Base-by-base conservation (phyloP, 2,797 vertebrate genomes). In the Trichosurus vulpecula region DNA sequence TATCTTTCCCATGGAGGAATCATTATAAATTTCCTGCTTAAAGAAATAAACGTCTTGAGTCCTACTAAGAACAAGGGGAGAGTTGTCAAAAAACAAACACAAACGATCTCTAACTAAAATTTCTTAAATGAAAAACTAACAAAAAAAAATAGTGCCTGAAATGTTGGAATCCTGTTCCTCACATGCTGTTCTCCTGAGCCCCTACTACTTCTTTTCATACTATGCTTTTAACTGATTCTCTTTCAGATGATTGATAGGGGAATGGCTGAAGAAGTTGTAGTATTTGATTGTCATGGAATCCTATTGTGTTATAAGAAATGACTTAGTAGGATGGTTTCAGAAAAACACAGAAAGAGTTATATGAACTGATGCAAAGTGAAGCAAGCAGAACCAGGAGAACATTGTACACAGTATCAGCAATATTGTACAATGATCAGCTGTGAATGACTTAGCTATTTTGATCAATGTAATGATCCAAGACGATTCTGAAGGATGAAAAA, bases 181-280 rank as follows among this genome's bases (percentile, higher is more conserved):
- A 92, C 54, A 92, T 87, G 22, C 13, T 74, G 9, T 58, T 95
- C 87, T 93, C 89, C 95, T 87, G 94, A 66, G 52, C 52, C 93
- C 53, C 93, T 6, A 14, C 0, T 91, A 74, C 61, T 35, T 87
- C 6, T 93, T 93, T 54, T 93, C 89, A 91, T 94, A 93, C 51
- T n/a, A 30, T n/a, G 51, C 41, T 92, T 90, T 90, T 91, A 93
- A 94, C 25, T 54, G 93, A 95, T 91, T 91, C 52, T 93, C 54
- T 54, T 95, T 94, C 53, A 93, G 53, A 61, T 91, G 25, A 30
- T 92, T 92, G 61, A 53, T 91, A 74, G 66, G 16, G 66, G 6
- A 74, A 22, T 74, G 35, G 16, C 66, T 81, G 19, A 81, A 81
- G 16, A 25, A 41, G n/a, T 41, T 81, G n/a, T 81, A 81, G 66